Evolutionary conservation across 2,113 vertebrate genomes (phyloP).

Genomic region (Grantiella picta): DNA sequence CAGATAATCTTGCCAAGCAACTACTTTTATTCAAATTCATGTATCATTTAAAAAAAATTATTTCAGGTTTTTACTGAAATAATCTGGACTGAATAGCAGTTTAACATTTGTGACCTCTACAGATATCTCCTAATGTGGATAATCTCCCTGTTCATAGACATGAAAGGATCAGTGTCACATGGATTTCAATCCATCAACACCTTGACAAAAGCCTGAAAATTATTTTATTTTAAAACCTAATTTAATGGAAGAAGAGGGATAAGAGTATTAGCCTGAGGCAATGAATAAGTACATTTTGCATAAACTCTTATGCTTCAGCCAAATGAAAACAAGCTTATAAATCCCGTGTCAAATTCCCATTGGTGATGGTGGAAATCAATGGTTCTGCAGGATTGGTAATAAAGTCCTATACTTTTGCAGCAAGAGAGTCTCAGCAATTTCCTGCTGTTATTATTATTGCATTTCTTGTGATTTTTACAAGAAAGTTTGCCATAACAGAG

Average conservation of each 20-base stretch:
- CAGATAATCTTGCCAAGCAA: background rate
- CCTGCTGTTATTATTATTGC: background rate
- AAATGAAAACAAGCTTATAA: background rate
- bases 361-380: background rate
- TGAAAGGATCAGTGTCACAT: background rate
- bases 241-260: background rate
- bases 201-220: background rate
- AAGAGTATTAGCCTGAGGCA: background rate
- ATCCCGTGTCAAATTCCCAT: background rate
- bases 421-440: background rate
- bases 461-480: background rate
- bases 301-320: background rate
- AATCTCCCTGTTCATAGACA: background rate
- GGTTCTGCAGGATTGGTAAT: background rate
- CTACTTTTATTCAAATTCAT: background rate
- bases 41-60: background rate
- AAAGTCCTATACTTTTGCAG: background rate
- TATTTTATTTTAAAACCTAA: background rate
- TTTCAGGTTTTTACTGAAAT: background rate
- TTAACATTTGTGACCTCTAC: background rate
- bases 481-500: background rate
- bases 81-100: background rate
- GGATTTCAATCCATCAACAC: background rate
- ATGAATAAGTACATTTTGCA: background rate
- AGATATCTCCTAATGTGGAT: background rate